Conservation (phyloP, 2,113 vertebrate species). For the Mesoclemmys tuberculata region DNA sequence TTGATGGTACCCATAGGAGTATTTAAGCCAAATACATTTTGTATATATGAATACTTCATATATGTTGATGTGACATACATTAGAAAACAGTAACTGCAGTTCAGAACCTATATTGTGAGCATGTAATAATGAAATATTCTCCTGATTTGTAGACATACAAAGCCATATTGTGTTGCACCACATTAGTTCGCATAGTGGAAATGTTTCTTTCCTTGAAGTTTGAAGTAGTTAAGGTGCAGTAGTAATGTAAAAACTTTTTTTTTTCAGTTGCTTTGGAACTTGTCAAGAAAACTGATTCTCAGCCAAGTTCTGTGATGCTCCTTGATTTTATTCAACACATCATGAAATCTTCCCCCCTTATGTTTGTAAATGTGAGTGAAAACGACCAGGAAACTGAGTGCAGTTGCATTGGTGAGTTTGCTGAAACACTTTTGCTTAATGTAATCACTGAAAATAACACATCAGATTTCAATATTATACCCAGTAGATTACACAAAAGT, state of each 20-base stretch:
- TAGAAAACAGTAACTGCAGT: not conserved
- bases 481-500: not conserved
- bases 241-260: not conserved
- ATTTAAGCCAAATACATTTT: not conserved
- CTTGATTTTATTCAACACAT: conserved; percentile 97
- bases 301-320: conserved; percentile 96
- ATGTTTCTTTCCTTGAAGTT: not conserved
- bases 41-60: not conserved
- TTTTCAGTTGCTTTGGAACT: conserved; percentile 91
- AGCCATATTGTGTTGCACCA: not conserved
- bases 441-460: not conserved
- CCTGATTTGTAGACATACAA: not conserved
- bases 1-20: not conserved
- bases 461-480: not conserved
- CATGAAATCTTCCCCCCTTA: conserved; percentile 95
- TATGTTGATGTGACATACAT: not conserved
- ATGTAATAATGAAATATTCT: not conserved
- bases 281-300: conserved; percentile 90
- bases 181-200: not conserved
- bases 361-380: conserved; percentile 91
- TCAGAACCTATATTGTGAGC: not conserved
- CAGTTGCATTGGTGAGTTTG: conserved; percentile 84
- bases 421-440: not conserved
- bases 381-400: conserved; percentile 79
- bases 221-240: not conserved